A percentile compares a stretch with the other conserved stretches of the same genome.
These are phyloP conservation scores for Plodia interpunctella DNA, from an alignment of 1,140 invertebrate genomes.

Conservation along the genomic window DNA sequence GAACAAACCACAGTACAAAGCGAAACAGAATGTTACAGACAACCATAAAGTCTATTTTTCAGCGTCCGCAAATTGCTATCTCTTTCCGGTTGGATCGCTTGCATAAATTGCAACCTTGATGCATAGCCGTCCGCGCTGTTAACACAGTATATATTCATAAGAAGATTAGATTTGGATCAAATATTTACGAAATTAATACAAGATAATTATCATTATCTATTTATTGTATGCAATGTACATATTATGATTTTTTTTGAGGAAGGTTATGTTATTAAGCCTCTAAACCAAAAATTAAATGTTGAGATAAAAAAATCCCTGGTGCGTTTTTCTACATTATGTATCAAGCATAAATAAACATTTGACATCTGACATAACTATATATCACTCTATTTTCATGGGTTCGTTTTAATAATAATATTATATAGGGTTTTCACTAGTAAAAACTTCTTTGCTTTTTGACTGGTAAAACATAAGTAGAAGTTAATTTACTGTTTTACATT, in stretches of 20 bases:
- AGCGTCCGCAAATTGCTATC: not conserved
- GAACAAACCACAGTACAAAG: not conserved
- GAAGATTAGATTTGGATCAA: not conserved
- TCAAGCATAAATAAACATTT: too few relatives aligned
- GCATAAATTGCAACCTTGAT: conserved; percentile 7
- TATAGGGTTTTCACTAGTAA: too few relatives aligned
- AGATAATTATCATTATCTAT: too few relatives aligned
- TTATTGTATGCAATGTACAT: too few relatives aligned
- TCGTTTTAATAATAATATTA: too few relatives aligned
- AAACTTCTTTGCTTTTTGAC: not conserved
- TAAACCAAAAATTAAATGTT: too few relatives aligned
- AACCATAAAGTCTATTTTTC: not conserved
- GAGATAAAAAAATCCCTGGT: too few relatives aligned
- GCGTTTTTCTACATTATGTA: too few relatives aligned
- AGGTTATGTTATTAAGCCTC: too few relatives aligned
- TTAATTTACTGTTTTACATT: not conserved
- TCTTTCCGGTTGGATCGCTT: conserved; percentile 5
- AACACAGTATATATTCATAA: not conserved
- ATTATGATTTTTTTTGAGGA: too few relatives aligned
- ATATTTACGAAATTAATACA: not conserved
- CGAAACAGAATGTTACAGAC: not conserved
- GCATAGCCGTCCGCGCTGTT: not conserved
- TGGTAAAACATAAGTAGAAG: not conserved
- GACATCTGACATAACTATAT: too few relatives aligned
- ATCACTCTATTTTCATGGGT: too few relatives aligned